phyloP scores from a whole-genome alignment of 2,113 vertebrate genomes.

The Chinchilla lanigera region DNA sequence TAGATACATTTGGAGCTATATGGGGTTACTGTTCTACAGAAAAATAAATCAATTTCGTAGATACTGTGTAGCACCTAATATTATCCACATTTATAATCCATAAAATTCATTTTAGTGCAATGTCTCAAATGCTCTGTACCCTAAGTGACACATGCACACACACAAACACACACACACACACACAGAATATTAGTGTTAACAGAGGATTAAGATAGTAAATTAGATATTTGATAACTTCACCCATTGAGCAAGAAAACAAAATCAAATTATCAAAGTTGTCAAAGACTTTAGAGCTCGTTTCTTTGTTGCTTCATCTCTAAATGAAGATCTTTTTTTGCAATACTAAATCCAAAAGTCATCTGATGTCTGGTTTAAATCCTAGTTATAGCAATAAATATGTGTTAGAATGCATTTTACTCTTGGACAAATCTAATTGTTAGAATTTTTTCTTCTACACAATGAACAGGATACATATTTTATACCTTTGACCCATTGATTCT shows the following conservation, averaged over 20 bases:
- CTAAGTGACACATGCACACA: not conserved
- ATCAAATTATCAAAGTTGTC: not conserved
- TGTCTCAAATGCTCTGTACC: slow-evolving; percentile 11
- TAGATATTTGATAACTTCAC: not conserved
- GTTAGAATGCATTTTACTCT: not conserved
- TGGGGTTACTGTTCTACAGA: slow-evolving; percentile 47
- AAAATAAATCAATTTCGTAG: slow-evolving; percentile 78
- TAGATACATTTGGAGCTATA: slow-evolving; percentile 70
- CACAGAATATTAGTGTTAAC: not conserved
- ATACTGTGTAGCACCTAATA: slow-evolving; percentile 56
- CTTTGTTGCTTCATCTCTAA: not conserved
- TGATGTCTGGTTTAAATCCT: not conserved
- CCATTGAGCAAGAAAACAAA: not conserved
- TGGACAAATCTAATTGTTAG: not conserved
- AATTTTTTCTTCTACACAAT: slow-evolving; percentile 21
- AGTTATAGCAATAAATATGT: not conserved
- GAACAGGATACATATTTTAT: not conserved
- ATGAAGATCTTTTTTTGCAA: not conserved
- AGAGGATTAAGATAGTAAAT: not conserved
- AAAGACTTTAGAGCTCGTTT: not conserved
- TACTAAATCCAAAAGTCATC: not conserved
- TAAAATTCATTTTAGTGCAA: slow-evolving; percentile 56
- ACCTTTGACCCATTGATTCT: not conserved
- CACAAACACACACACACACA: not conserved
- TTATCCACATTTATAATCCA: slow-evolving; percentile 46